Base-by-base conservation (phyloP, 1,140 invertebrate species). In the Forficula auricularia region DNA sequence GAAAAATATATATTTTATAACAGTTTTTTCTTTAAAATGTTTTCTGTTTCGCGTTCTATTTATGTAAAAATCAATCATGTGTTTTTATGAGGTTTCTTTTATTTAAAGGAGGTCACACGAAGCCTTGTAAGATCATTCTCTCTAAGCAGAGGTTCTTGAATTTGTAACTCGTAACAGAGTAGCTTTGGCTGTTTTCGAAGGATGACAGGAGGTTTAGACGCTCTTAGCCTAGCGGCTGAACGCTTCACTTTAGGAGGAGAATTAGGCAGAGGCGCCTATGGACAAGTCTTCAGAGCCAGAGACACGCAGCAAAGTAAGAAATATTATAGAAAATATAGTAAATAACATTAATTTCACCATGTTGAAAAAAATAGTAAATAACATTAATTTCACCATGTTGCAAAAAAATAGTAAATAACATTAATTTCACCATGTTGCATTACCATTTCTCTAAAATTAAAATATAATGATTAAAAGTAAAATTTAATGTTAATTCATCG, bases 181-280 rank as follows among this genome's bases (percentile, higher is more conserved):
- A n/a, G n/a, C n/a, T n/a, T n/a, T n/a, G n/a, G n/a, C n/a, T n/a
- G n/a, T n/a, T n/a, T n/a, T n/a, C n/a, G n/a, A n/a, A n/a, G n/a
- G 19, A 67, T 65, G 64, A 60, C 52, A 51, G 61, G 63, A 52
- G 53, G 22, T 6, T 27, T 74, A 44, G 62, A 70, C 42, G 64
- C 67, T 31, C 64, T 86, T 33, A 65, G 69, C 27, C 74, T 77
- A 53, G 79, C 79, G 0, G 68, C 66, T 13, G 70, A 75, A 30
- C 60, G 74, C 38, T 86, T 78, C 57, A 61, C 63, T 1, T 58
- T 87, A 1, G 72, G 70, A 14, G 68, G 73, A 15, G 58, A 75
- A 38, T 68, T 87, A 4, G 81, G 79, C 3, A 65, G 69, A 1
- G 83, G 83, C 2, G 73, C 82, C 3, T 82, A 77, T 56, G 78